These are phyloP conservation scores for Phlogophora meticulosa DNA, from an alignment of 2,888 invertebrate genomes.

Conservation along the genomic window DNA sequence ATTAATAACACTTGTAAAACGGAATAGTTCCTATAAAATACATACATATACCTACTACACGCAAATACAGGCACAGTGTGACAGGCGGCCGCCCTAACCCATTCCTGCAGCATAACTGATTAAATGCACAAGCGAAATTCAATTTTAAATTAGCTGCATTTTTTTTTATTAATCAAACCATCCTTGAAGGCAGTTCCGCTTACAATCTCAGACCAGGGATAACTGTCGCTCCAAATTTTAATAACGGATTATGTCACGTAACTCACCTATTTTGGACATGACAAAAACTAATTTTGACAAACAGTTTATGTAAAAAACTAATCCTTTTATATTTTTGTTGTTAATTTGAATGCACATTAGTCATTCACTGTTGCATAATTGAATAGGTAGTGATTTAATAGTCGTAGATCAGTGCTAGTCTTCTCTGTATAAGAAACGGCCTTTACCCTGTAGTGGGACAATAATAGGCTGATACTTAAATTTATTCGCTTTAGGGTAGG, in stretches of 20 bases:
- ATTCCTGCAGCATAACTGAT: slow-evolving; percentile 51
- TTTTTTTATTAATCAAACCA: slow-evolving; percentile 63
- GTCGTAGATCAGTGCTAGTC: too few relatives aligned
- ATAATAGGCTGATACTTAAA: too few relatives aligned
- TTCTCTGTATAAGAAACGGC: too few relatives aligned
- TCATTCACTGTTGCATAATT: slow-evolving; percentile 28
- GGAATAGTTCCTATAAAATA: not conserved
- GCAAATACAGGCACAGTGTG: slow-evolving; percentile 37
- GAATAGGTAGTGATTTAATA: not conserved
- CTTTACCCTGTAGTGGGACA: too few relatives aligned
- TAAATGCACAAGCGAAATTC: slow-evolving; percentile 50
- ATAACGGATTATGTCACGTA: slow-evolving; percentile 60
- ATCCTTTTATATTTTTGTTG: slow-evolving; percentile 55
- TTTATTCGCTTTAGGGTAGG: too few relatives aligned
- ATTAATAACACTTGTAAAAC: not conserved
- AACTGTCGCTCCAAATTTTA: slow-evolving; percentile 63
- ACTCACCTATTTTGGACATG: slow-evolving; percentile 54
- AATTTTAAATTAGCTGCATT: slow-evolving; percentile 53
- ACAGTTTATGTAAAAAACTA: slow-evolving; percentile 37
- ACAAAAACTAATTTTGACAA: slow-evolving; percentile 52
- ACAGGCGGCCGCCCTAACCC: slow-evolving; percentile 41
- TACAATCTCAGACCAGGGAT: slow-evolving; percentile 55
- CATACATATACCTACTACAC: not conserved
- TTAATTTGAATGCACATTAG: slow-evolving; percentile 30
- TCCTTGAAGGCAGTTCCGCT: slow-evolving; percentile 68